Evolutionary conservation across 1,140 invertebrate genomes (phyloP), one percentile per base, ranked within the genome.

Genomic region (Centruroides vittatus): DNA sequence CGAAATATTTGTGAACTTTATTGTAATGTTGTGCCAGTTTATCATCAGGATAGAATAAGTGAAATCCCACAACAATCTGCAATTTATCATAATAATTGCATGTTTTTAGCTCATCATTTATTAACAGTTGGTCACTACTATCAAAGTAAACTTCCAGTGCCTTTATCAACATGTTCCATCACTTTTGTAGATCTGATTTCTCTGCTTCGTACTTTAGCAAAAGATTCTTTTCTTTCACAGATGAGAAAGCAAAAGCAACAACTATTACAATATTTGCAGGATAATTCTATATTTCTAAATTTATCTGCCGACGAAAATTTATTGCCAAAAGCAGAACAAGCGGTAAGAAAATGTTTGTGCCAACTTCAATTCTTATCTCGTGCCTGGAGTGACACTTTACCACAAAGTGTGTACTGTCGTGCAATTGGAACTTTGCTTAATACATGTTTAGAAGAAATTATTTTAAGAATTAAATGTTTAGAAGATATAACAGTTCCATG

Each of bases 51-150:
- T 65, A 81, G 84, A 66, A 75, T 93, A 35, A 79, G 85, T 69
- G 86, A 81, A 6, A 84, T 93, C 67, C 89, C 90, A 11, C 87
- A 92, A 69, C 85, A 90, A 78, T 80, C 86, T 86, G 92, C 88
- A n/a, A 67, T 95, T 23, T 89, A 92, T 68, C 85, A 93, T 73
- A 97, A 95, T 74, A 94, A 95, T 73, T 93, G 89, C 69, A 84
- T 89, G 81, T 95, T 85, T 70, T 77, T 95, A 1, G 81, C 85
- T 0, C 85, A 93, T 74, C 82, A 85, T 66, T 72, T 89, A 41
- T 77, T 83, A 55, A 82, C 78, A 7, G 71, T 85, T 57, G 81
- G 80, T 5, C 80, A 81, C 66, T 80, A 83, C 69, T 75, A 74
- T 66, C 69, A 69, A 7, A 66, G 74, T 13, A 75, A 73, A 56